phyloP scores from a whole-genome alignment of 2,113 vertebrate species.

The Tragelaphus scriptus region DNA sequence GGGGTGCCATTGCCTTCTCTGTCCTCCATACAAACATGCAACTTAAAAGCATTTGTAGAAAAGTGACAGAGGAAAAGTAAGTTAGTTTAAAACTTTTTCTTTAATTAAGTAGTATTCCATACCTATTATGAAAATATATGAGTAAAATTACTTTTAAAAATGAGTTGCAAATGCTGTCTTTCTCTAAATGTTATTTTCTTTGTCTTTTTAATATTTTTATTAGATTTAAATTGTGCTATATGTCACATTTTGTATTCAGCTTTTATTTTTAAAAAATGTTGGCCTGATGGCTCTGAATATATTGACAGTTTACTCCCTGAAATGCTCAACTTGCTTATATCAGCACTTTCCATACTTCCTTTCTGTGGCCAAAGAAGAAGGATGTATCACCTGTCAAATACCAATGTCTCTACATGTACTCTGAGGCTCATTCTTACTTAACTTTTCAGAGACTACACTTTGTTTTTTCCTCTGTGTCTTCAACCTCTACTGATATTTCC shows the following conservation, averaged over 20 bases:
- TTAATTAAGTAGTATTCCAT: background rate
- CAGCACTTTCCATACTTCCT: background rate
- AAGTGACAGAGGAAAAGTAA: background rate
- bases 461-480: background rate
- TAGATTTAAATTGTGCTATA: background rate
- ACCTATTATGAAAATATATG: background rate
- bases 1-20: too few relatives aligned
- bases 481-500: background rate
- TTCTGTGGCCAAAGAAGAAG: background rate
- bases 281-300: background rate
- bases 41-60: background rate
- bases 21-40: background rate
- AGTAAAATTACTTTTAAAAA: background rate
- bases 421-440: background rate
- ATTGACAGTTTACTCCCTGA: background rate
- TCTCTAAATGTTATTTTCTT: background rate
- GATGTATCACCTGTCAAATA: background rate
- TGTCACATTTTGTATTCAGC: background rate
- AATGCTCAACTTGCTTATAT: background rate
- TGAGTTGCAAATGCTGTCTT: background rate
- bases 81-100: background rate
- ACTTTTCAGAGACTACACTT: background rate
- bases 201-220: background rate
- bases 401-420: background rate
- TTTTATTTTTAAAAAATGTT: background rate